A percentile compares a stretch with the other conserved stretches of the same genome.
Evolutionary conservation across 2,888 invertebrate species (phyloP).

Genomic region (Heliconius cydno): DNA sequence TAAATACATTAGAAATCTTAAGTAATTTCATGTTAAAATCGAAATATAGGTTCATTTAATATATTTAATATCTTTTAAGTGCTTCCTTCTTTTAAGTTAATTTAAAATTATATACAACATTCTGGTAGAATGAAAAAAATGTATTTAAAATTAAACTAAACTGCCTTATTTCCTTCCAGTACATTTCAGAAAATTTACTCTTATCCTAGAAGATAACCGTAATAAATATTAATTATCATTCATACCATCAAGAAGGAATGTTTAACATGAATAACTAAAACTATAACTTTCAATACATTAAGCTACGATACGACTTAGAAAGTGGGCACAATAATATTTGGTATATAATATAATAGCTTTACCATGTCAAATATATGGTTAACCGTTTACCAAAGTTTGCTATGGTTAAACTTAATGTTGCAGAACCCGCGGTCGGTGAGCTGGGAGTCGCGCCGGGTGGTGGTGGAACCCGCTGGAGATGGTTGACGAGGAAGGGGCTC

Average conservation of each 20-base stretch:
- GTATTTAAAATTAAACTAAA: neutral
- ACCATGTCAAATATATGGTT: constrained; percentile 79
- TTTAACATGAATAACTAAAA: neutral
- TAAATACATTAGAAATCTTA: neutral
- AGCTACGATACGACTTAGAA: constrained; percentile 14
- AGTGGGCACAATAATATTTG: neutral
- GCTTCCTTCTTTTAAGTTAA: neutral
- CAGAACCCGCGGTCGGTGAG: constrained; percentile 87
- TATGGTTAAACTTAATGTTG: constrained; percentile 91
- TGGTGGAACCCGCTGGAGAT: constrained; percentile 53
- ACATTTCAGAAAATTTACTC: neutral
- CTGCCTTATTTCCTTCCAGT: neutral
- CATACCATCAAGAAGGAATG: constrained; percentile 11
- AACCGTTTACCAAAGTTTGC: constrained; percentile 87
- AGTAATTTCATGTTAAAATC: neutral
- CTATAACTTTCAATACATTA: neutral
- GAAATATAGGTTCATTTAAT: no score
- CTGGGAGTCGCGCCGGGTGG: constrained; percentile 66
- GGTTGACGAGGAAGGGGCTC: constrained; percentile 41
- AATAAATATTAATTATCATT: neutral
- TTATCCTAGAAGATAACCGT: neutral
- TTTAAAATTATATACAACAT: no score
- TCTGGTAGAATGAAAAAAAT: neutral
- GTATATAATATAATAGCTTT: constrained; percentile 51
- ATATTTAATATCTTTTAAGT: neutral